phyloP scores from a whole-genome alignment of 2,888 invertebrate species.

The Crepidodera aurea region DNA sequence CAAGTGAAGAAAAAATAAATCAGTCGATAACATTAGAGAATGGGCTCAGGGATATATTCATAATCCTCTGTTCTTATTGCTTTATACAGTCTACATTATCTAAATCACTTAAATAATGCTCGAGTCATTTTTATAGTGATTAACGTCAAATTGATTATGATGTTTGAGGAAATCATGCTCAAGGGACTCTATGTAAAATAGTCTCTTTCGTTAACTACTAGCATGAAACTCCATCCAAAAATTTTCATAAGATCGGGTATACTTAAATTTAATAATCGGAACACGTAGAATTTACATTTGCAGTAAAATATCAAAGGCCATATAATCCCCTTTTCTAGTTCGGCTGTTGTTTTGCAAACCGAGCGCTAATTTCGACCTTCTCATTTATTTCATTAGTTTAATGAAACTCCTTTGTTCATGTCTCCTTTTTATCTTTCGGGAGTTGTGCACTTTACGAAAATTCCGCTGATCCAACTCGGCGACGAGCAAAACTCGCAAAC shows the following conservation, averaged over 20 bases:
- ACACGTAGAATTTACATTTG: conserved; percentile 53
- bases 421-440: conserved; percentile 42
- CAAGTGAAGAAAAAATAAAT: too few species aligned
- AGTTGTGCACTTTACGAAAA: conserved; percentile 21
- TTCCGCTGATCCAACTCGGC: conserved; percentile 3
- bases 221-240: conserved; percentile 7
- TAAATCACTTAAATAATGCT: too few species aligned
- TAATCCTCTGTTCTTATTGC: too few species aligned
- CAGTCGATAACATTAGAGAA: too few species aligned
- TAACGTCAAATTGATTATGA: too few species aligned
- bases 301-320: conserved; percentile 52
- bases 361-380: conserved; percentile 55
- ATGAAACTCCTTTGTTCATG: conserved; percentile 55
- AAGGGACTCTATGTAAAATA: too few species aligned
- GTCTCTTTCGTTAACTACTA: too few species aligned
- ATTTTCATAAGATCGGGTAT: conserved; percentile 50
- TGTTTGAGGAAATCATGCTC: too few species aligned
- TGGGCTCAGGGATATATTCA: too few species aligned
- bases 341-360: conserved; percentile 53
- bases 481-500: neutral
- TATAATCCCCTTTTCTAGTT: conserved; percentile 47
- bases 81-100: too few species aligned
- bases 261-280: conserved; percentile 54
- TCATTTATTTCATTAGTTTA: conserved; percentile 57
- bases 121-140: too few species aligned